Evolutionary conservation across 2,797 vertebrate species (phyloP), one percentile per base, ranked within the genome.

Genomic region (Cercopithecus petaurista): DNA sequence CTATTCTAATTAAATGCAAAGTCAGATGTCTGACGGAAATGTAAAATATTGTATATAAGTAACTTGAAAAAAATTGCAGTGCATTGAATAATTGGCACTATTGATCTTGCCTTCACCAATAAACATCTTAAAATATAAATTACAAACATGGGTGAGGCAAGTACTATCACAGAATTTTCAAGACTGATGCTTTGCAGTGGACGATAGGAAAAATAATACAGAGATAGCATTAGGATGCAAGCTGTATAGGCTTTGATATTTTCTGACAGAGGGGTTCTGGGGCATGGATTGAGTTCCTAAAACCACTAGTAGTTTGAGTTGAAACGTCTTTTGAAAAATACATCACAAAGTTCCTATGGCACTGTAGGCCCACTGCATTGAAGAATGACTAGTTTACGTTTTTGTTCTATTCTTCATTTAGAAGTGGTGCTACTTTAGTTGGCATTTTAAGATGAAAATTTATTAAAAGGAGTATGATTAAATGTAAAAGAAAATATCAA

Each of bases 261-360:
- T 97, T 87, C 61, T 98, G 95, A 94, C 90, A 96, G 76, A 97
- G 15, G 14, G 30, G 30, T 98, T 80, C 79, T 46, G 90, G 90
- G 77, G 57, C 80, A 96, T 81, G 33, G 61, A 96, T 59, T 90
- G 95, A 97, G 94, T 95, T 97, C 91, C 81, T 97, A 88, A 97
- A 97, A 98, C 96, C 90, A 97, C 96, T 87, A 93, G 96, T 91
- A 98, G 95, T 91, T 93, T 98, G 93, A 96, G 52, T 97, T 98
- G 95, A 98, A 98, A 97, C 97, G 86, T 95, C 90, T 97, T 98
- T 98, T 98, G 95, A 98, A 98, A 98, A 98, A 97, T 98, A 98
- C 80, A 97, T 98, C 97, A 97, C 77, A 97, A 97, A 98, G 90
- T 98, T 97, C 96, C 96, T 90, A 2, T 93, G 86, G 82, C 90